These are phyloP conservation scores for Sesamia inferens DNA, from an alignment of 2,888 invertebrate species.

Conservation along the genomic window DNA sequence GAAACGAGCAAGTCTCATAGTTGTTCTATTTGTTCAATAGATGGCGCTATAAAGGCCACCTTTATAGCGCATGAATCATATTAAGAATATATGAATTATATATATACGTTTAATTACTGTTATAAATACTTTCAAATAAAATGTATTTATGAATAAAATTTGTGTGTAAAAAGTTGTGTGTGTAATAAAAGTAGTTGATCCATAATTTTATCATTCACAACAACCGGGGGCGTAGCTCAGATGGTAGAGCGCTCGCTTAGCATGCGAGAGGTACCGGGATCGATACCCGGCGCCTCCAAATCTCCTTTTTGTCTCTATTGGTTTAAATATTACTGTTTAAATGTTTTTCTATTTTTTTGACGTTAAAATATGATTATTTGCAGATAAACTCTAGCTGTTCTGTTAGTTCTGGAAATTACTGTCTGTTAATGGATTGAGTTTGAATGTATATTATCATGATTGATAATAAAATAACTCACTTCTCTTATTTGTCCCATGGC, in stretches of 20 bases:
- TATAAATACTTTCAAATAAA: neutral
- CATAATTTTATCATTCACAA: fast-evolving
- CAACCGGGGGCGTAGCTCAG: slow-evolving; percentile 89
- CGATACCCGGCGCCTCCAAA: slow-evolving; percentile 90
- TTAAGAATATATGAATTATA: neutral
- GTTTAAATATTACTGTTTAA: neutral
- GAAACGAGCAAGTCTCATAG: fast-evolving
- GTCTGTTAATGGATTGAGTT: neutral
- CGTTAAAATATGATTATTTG: neutral
- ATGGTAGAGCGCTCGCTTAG: slow-evolving; percentile 91
- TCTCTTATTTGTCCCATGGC: slow-evolving; percentile 98
- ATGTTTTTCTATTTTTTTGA: neutral
- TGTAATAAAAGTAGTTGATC: no score
- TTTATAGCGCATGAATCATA: neutral
- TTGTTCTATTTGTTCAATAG: neutral
- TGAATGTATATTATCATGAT: neutral
- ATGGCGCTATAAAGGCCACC: neutral
- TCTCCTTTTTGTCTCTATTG: neutral
- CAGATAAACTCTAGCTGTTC: neutral
- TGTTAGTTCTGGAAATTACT: no score
- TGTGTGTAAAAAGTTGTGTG: no score
- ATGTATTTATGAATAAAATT: no score
- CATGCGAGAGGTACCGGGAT: slow-evolving; percentile 90
- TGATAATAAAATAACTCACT: slow-evolving; percentile 80
- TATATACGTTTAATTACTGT: neutral